These are phyloP conservation scores for Phrixothrix hirtus DNA, from an alignment of 2,888 invertebrate genomes.

Conservation along the genomic window DNA sequence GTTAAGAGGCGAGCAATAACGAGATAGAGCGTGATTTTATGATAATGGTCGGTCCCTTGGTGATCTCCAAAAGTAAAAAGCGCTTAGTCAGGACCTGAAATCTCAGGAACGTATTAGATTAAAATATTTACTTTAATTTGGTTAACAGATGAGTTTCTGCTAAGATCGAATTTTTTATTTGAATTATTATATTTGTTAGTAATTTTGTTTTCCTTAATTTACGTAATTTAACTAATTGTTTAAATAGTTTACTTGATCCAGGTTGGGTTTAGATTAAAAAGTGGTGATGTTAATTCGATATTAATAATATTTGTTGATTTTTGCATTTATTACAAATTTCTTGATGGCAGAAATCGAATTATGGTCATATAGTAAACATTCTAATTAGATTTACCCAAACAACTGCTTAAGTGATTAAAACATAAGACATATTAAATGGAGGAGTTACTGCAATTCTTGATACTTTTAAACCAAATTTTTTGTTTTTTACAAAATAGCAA, in stretches of 20 bases:
- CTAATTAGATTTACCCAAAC: too few relatives aligned
- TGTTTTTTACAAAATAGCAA: conserved; percentile 2
- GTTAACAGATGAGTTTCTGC: not conserved
- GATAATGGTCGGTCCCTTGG: conserved; percentile 47
- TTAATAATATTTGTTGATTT: too few relatives aligned
- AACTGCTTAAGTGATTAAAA: not conserved
- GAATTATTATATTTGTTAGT: not conserved
- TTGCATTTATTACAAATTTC: too few relatives aligned
- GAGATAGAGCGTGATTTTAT: conserved; percentile 41
- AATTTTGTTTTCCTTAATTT: too few relatives aligned
- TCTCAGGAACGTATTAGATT: conserved; percentile 31
- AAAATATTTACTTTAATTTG: not conserved
- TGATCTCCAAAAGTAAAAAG: conserved; percentile 41
- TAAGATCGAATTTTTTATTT: not conserved
- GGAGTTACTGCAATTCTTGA: too few relatives aligned
- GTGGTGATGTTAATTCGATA: too few relatives aligned
- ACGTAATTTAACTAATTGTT: too few relatives aligned
- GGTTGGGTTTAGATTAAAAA: too few relatives aligned
- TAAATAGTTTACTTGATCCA: too few relatives aligned
- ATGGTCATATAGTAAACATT: too few relatives aligned
- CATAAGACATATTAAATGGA: too few relatives aligned
- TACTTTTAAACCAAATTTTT: not conserved
- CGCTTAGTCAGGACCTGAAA: conserved; percentile 46
- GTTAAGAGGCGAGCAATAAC: conserved; percentile 29
- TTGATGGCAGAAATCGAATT: too few relatives aligned